Evolutionary conservation across 2,797 vertebrate genomes (phyloP).

Genomic region (Fundulus diaphanus): DNA sequence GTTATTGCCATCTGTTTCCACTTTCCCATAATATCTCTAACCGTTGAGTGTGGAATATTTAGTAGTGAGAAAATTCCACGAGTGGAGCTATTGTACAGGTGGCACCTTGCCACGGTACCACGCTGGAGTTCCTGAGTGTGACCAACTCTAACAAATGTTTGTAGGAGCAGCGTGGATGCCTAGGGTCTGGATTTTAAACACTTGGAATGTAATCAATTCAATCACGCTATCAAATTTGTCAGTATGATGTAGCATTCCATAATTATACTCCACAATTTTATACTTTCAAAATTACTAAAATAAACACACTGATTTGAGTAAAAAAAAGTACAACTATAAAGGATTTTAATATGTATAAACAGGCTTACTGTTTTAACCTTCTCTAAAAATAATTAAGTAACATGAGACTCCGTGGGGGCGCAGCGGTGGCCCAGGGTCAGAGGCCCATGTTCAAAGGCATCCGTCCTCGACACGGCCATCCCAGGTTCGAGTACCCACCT

Average conservation of each 20-base stretch:
- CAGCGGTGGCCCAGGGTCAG: too few relatives aligned
- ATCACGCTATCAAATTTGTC: background rate
- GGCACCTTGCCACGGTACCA: background rate
- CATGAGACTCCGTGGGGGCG: too few relatives aligned
- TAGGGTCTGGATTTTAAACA: background rate
- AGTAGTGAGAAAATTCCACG: background rate
- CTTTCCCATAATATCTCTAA: background rate
- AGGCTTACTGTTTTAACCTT: conserved; percentile 15
- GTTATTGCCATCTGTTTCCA: background rate
- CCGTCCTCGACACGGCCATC: too few relatives aligned
- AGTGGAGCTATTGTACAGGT: background rate
- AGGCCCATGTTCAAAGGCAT: too few relatives aligned
- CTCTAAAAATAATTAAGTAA: background rate
- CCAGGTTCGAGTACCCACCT: too few relatives aligned
- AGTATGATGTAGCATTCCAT: background rate
- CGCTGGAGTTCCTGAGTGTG: background rate
- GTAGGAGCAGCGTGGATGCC: background rate
- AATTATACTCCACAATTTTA: background rate
- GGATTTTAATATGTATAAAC: background rate
- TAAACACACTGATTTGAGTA: background rate
- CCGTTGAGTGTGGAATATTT: background rate
- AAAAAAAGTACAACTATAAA: background rate
- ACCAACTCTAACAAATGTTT: background rate
- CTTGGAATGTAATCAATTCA: too few relatives aligned
- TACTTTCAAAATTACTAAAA: background rate